Base-by-base conservation (phyloP, 92 coral and sea anemone species). In the Siderastrea radians region DNA sequence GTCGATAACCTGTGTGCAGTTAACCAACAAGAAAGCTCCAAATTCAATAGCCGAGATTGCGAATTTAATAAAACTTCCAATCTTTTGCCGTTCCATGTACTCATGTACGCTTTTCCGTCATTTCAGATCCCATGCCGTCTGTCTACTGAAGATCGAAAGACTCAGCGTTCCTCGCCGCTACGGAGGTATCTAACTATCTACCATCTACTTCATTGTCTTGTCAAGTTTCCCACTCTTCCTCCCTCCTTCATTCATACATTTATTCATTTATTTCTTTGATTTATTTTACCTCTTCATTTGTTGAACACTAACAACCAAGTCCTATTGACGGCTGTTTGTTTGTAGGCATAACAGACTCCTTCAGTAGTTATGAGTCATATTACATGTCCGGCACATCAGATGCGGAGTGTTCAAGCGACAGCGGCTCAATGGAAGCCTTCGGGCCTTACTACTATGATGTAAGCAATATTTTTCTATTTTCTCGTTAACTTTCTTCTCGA, bases 61-160 rank as follows among this genome's bases (percentile, higher is more conserved):
- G 38, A 26, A 26, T 26, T 26, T 26, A 0, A 26, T 26, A 26
- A 6, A 55, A 55, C 8, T 55, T 55, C 61, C 61, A 7, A 55
- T 55, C 61, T 26, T 0, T 26, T 26, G 38, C 12, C 61, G 12
- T 55, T 14, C 8, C 12, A 55, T 55, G 61, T 8, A 55, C 2
- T 5, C 61, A 61, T 16, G 15, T 51, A 16, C 0, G 26, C 26
- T 77, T 59, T 61, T 47, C 26, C 4, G 45, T 77, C 53, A 1
- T 84, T 74, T 47, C 79, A 95, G 98, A 75, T 95, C 98, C 16
- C 98, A 95, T 74, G 98, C 98, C 6, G 90, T 95, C 15, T 95
- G 96, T 81, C 92, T 88, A 38, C 69, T 95, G 46, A 95, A 94
- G 81, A 93, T 93, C 7, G 98, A 95, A 44, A 90, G 96, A 19